Percentiles rank a stretch among this genome's conserved stretches.
These are phyloP conservation scores for Hydropsyche betteni DNA, from an alignment of 2,888 invertebrate species.

Conservation along the genomic window DNA sequence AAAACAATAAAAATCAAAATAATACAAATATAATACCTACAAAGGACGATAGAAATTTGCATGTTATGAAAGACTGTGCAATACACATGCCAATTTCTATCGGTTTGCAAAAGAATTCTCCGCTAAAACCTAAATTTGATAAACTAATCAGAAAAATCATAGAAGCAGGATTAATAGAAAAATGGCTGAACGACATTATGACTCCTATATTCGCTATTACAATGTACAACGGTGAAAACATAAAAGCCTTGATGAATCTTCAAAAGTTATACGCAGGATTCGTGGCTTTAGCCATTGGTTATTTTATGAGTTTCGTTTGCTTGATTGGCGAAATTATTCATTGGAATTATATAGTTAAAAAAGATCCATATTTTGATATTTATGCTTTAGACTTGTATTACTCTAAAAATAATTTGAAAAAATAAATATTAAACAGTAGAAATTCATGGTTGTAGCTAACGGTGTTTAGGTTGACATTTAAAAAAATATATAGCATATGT, in stretches of 20 bases:
- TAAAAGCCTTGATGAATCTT: conserved; percentile 81
- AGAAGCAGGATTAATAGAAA: conserved; percentile 79
- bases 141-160: conserved; percentile 72
- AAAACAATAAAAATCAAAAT: conserved; percentile 54
- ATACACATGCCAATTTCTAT: conserved; percentile 83
- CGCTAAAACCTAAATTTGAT: conserved; percentile 75
- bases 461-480: background rate
- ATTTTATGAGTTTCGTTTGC: conserved; percentile 67
- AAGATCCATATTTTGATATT: conserved; percentile 76
- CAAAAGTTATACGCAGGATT: conserved; percentile 82
- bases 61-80: conserved; percentile 84
- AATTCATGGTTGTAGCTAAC: background rate
- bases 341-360: conserved; percentile 72
- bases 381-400: conserved; percentile 70
- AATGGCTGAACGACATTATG: conserved; percentile 82
- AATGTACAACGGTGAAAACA: conserved; percentile 66
- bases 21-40: conserved; percentile 53
- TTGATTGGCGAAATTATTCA: conserved; percentile 72
- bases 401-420: conserved; percentile 56
- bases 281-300: conserved; percentile 76
- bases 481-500: conserved; percentile 12
- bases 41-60: conserved; percentile 66
- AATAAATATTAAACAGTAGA: conserved; percentile 19
- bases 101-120: conserved; percentile 84
- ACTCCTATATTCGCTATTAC: conserved; percentile 66